Percentiles rank a stretch among this genome's conserved stretches.
These are phyloP conservation scores for Cosmia trapezina DNA, from an alignment of 2,888 invertebrate genomes.

Conservation along the genomic window DNA sequence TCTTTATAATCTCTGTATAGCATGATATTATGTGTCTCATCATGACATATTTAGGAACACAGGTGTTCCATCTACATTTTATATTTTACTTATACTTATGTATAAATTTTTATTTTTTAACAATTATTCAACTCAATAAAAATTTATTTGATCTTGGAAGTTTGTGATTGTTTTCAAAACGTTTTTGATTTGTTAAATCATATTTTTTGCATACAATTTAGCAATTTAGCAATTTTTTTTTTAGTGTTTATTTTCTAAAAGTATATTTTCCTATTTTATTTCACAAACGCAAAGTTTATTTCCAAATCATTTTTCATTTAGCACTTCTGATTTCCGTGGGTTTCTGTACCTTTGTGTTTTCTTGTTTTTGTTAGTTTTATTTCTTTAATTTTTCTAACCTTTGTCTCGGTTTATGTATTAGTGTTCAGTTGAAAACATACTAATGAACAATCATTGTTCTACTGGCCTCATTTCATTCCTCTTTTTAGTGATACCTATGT, in stretches of 20 bases:
- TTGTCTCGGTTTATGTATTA: constrained; percentile 10
- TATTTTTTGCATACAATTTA: not conserved
- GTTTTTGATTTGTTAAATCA: not conserved
- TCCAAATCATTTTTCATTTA: constrained; percentile 8
- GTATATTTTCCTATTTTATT: constrained; percentile 2
- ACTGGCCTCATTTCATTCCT: constrained; percentile 7
- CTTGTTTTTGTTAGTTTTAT: constrained; percentile 37
- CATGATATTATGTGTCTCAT: not conserved
- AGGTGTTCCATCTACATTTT: no score
- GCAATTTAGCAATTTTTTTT: no score
- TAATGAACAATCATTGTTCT: constrained; percentile 24
- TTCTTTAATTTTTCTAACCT: constrained; percentile 12
- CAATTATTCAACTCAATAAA: not conserved
- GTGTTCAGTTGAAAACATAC: constrained; percentile 26
- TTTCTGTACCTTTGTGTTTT: constrained; percentile 18
- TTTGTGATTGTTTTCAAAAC: not conserved
- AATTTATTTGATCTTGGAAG: not conserved
- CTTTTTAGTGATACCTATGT: constrained; percentile 22
- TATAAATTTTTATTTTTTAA: not conserved
- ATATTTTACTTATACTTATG: not conserved
- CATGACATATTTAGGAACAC: not conserved
- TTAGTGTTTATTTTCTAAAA: constrained; percentile 1
- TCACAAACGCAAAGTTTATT: not conserved
- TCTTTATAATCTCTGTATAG: not conserved
- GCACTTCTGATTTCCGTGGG: constrained; percentile 16